Base-by-base conservation (phyloP, 92 coral and sea anemone species). In the Actinernus sp. region DNA sequence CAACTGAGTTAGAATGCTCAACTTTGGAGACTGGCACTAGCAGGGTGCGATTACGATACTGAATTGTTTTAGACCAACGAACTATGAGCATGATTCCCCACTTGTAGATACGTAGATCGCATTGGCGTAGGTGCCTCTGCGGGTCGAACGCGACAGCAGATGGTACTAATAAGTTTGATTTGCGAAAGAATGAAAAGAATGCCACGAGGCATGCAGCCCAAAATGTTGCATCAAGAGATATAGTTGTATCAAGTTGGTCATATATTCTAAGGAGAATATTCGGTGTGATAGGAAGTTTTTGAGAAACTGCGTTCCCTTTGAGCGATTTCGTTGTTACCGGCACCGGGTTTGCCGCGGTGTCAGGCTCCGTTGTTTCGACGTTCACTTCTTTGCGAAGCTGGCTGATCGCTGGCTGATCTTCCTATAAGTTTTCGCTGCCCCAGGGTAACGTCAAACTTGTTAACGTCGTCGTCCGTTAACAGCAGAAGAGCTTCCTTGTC, bases 201-300 rank as follows among this genome's bases (percentile, higher is more conserved):
- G 76, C 77, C 39, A 82, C 61, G 30, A 82, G 47, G 65, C 88
- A 82, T 8, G 65, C 49, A 27, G 88, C 88, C 81, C 76, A 81
- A 52, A 81, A 81, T 18, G 76, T 63, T 31, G 65, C 61, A 39
- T 81, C 81, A 1, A 73, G 30, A 10, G 63, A 63, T n/a, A 12
- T 18, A 28, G 34, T 38, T 21, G 46, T 49, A 41, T 65, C 64
- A 3, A 73, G 82, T 52, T 36, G 30, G 0, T 18, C 26, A 22
- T 40, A 26, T 20, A 82, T 61, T 10, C 18, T 10, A 7, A 44
- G 36, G 16, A 71, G 55, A 27, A 72, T 38, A 16, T 18, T 30
- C 12, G 76, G 74, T 26, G 88, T 81, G 7, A 80, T 81, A 8
- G 88, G 81, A 19, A 81, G 87, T 48, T 70, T 69, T 36, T 51